These are phyloP conservation scores for Apostichopus californicus DNA, from an alignment of 35 echinoderm and acorn worm genomes.

Conservation along the genomic window DNA sequence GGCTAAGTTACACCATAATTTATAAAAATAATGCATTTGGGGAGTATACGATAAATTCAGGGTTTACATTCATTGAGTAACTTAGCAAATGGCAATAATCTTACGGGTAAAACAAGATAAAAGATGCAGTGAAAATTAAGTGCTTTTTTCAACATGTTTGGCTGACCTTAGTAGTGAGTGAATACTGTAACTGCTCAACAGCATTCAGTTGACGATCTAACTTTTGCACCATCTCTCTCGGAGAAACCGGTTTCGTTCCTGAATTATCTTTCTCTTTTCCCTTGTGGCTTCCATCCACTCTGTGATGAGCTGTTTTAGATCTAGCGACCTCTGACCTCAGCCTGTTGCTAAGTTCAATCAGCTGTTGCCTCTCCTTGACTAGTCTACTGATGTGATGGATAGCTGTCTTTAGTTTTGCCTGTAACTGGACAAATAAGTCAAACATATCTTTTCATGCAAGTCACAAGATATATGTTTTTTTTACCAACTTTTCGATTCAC, in stretches of 20 bases:
- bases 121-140: background rate
- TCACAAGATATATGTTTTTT: too few species aligned
- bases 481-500: too few species aligned
- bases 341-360: slow-evolving; percentile 90
- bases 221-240: slow-evolving; percentile 55
- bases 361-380: slow-evolving; percentile 81
- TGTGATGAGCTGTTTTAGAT: slow-evolving; percentile 20
- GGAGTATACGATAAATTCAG: too few species aligned
- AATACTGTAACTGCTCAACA: slow-evolving; percentile 89
- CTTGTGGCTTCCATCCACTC: background rate
- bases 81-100: too few species aligned
- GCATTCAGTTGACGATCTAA: slow-evolving; percentile 71
- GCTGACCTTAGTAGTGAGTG: slow-evolving; percentile 85
- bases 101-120: too few species aligned
- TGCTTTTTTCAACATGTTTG: background rate
- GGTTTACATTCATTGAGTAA: too few species aligned
- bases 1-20: too few species aligned
- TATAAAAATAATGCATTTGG: too few species aligned
- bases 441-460: background rate
- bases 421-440: slow-evolving; percentile 53
- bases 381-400: slow-evolving; percentile 82
- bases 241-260: slow-evolving; percentile 22
- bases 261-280: background rate
- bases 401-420: slow-evolving; percentile 82
- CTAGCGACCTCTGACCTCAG: slow-evolving; percentile 82